These are phyloP conservation scores for Lithophane leautieri DNA, from an alignment of 2,888 invertebrate genomes.

Conservation along the genomic window DNA sequence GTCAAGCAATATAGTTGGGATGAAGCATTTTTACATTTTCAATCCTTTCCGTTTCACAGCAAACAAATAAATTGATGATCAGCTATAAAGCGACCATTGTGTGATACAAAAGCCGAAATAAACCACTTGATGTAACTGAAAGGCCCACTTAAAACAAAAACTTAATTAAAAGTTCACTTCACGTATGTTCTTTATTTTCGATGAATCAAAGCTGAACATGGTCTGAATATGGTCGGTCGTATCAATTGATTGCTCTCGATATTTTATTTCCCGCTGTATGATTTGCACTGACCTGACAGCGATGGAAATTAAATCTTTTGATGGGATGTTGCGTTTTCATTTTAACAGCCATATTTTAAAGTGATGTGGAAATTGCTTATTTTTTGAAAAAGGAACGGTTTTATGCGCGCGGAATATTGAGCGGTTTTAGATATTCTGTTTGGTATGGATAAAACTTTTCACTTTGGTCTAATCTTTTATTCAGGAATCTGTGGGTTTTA, in stretches of 20 bases:
- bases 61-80: not conserved
- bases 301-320: constrained; percentile 65
- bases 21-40: not conserved
- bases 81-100: not conserved
- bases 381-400: constrained; percentile 13
- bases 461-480: not conserved
- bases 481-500: not conserved
- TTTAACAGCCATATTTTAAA: constrained; percentile 44
- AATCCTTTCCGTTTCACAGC: not conserved
- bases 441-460: not conserved
- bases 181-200: constrained; percentile 40
- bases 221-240: constrained; percentile 36
- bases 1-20: not conserved
- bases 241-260: constrained; percentile 55
- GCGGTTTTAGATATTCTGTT: constrained; percentile 29
- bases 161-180: constrained; percentile 48
- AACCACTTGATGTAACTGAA: constrained; percentile 15
- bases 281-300: constrained; percentile 63
- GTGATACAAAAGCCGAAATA: constrained; percentile 17
- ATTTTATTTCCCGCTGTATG: constrained; percentile 57
- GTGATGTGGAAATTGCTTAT: constrained; percentile 32
- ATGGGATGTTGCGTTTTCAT: constrained; percentile 50
- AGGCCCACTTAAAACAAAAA: constrained; percentile 34
- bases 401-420: not conserved
- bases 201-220: constrained; percentile 49